A percentile compares a stretch with the other conserved stretches of the same genome.
phyloP scores from a whole-genome alignment of 2,113 vertebrate genomes.

The Sylvia atricapilla region DNA sequence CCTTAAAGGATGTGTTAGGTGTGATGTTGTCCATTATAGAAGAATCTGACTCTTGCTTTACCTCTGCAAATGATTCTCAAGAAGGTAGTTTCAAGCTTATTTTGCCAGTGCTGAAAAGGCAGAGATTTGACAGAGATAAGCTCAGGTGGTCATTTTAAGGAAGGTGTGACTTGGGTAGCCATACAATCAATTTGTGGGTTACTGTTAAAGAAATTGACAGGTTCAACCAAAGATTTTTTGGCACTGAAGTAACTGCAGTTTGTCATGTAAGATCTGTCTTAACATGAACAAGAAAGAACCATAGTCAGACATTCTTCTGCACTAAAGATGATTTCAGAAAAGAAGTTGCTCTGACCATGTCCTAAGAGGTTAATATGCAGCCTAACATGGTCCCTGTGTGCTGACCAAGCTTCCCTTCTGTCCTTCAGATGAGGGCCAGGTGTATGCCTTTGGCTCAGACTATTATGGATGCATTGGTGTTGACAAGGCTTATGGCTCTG shows the following conservation, averaged over 20 bases:
- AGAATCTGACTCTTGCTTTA: neutral
- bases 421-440: slow-evolving; percentile 90
- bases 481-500: slow-evolving; percentile 78
- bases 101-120: neutral
- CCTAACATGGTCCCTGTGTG: neutral
- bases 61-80: neutral
- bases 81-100: neutral
- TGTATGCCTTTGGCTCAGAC: slow-evolving; percentile 96
- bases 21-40: neutral
- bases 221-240: neutral
- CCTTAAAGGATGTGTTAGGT: neutral
- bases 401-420: slow-evolving; percentile 6
- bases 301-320: neutral
- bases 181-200: neutral
- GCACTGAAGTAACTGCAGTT: neutral
- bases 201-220: neutral
- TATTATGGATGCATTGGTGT: slow-evolving; percentile 97
- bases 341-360: neutral
- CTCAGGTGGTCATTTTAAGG: neutral
- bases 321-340: neutral
- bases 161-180: neutral
- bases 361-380: neutral
- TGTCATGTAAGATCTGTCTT: neutral
- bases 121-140: neutral
- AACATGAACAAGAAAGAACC: neutral